Evolutionary conservation across 2,113 vertebrate species (phyloP).

Genomic region (Gopherus flavomarginatus): DNA sequence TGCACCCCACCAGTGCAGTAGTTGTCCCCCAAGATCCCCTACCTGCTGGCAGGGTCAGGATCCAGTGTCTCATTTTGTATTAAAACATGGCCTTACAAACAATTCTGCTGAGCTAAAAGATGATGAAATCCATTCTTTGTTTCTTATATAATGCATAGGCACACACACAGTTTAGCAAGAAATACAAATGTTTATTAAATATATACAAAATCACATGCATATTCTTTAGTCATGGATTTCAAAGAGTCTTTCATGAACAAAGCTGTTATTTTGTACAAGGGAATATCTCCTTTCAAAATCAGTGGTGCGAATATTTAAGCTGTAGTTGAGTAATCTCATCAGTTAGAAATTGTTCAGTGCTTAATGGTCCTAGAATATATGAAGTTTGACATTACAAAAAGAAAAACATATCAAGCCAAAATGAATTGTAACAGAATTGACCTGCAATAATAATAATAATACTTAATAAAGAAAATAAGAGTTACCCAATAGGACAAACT

Average conservation of each 20-base stretch:
- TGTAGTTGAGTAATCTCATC: conserved; percentile 36
- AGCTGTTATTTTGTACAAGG: not conserved
- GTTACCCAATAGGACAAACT: not conserved
- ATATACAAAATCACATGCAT: not conserved
- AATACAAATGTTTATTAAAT: not conserved
- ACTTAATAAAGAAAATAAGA: not conserved
- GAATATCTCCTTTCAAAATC: conserved; percentile 4
- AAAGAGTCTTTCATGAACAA: not conserved
- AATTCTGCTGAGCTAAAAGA: not conserved
- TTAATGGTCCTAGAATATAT: not conserved
- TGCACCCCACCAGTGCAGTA: no score
- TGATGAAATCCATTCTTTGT: not conserved
- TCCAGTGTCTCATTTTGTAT: not conserved
- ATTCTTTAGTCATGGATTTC: not conserved
- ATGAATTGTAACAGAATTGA: not conserved
- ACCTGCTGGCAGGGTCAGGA: no score
- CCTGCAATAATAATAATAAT: not conserved
- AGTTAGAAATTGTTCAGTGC: not conserved
- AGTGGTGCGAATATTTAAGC: conserved; percentile 45
- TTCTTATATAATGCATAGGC: not conserved
- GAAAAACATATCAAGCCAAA: not conserved
- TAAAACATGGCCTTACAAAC: not conserved
- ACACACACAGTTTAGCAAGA: not conserved
- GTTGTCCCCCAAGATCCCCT: no score
- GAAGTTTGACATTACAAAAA: not conserved